Conservation (phyloP, 2,113 vertebrate species). For the Nannobrachium achirus region DNA sequence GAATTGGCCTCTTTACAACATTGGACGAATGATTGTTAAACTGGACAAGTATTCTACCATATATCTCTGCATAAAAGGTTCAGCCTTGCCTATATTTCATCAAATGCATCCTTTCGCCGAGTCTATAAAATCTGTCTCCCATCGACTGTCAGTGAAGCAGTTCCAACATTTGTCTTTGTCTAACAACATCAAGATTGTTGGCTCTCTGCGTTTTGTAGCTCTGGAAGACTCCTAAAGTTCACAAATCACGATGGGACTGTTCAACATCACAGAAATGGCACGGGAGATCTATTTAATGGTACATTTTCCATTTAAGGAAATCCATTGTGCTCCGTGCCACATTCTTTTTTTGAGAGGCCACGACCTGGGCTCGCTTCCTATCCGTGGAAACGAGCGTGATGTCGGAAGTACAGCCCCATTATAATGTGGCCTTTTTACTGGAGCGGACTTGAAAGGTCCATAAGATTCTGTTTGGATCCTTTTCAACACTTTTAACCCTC, state of each 20-base stretch:
- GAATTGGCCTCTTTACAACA: too few species aligned
- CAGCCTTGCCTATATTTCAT: too few species aligned
- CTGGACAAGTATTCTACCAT: too few species aligned
- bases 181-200: not conserved
- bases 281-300: not conserved
- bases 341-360: not conserved
- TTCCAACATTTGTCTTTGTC: not conserved
- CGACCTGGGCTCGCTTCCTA: not conserved
- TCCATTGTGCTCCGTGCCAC: not conserved
- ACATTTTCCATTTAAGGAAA: not conserved
- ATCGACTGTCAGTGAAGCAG: not conserved
- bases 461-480: slow-evolving; percentile 25
- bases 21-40: too few species aligned
- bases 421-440: slow-evolving; percentile 18
- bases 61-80: too few species aligned
- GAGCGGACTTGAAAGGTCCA: slow-evolving; percentile 32
- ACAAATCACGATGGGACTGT: not conserved
- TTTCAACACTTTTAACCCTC: slow-evolving; percentile 34
- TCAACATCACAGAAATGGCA: not conserved
- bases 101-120: not conserved
- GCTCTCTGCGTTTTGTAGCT: not conserved
- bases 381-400: not conserved
- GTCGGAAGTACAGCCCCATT: slow-evolving; percentile 8
- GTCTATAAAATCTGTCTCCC: not conserved
- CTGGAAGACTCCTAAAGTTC: not conserved